A percentile compares a stretch with the other conserved stretches of the same genome.
phyloP scores from a whole-genome alignment of 2,888 invertebrate genomes.

The Gisinianus flammeolus region DNA sequence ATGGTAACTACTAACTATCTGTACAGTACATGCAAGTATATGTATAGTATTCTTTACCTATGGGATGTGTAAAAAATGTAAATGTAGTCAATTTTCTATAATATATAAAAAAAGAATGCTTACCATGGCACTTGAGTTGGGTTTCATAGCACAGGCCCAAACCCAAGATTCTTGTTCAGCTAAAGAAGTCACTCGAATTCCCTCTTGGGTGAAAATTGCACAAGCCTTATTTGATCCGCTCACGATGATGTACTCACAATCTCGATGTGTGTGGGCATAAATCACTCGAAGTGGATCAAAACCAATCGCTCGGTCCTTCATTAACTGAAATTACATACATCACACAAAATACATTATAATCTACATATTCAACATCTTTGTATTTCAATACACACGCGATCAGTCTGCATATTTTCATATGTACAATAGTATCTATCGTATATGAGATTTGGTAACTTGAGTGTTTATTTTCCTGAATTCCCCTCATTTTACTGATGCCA shows the following conservation, averaged over 20 bases:
- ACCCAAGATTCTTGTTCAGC: slow-evolving; percentile 83
- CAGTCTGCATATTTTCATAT: neutral
- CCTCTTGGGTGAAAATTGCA: slow-evolving; percentile 80
- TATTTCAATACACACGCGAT: neutral
- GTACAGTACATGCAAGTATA: no score
- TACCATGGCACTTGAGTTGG: slow-evolving; percentile 75
- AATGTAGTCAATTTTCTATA: no score
- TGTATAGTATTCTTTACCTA: no score
- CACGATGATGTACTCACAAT: slow-evolving; percentile 81
- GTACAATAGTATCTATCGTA: no score
- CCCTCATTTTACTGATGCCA: no score
- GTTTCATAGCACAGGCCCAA: slow-evolving; percentile 82
- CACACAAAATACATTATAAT: neutral
- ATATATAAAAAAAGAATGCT: no score
- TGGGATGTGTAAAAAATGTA: no score
- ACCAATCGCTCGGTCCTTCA: slow-evolving; percentile 66
- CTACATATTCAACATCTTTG: neutral
- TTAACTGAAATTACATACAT: slow-evolving; percentile 62
- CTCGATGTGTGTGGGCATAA: slow-evolving; percentile 70
- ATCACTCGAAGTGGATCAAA: slow-evolving; percentile 79
- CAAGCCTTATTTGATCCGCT: slow-evolving; percentile 80
- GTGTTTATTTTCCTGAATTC: no score
- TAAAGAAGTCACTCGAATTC: slow-evolving; percentile 76
- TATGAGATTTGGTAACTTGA: no score
- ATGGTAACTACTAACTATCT: no score